A percentile compares a stretch with the other conserved stretches of the same genome.
These are phyloP conservation scores for Genyomyrus donnyi DNA, from an alignment of 2,113 vertebrate genomes.

Conservation along the genomic window DNA sequence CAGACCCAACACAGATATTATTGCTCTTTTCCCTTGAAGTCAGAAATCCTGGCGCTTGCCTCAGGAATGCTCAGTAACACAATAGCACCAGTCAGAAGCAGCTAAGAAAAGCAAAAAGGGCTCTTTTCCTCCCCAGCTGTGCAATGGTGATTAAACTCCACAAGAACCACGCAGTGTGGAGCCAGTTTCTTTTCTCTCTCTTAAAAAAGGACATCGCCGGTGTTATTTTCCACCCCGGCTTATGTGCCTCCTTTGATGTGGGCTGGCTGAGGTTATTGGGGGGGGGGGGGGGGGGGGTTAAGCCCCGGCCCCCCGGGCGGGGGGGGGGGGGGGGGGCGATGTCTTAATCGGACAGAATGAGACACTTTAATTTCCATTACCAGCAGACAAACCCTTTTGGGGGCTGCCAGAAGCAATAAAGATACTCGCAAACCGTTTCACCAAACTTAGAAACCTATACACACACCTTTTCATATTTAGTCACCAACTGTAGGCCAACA, in stretches of 20 bases:
- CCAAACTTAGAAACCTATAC: background rate
- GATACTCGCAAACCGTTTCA: background rate
- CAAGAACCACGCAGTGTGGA: background rate
- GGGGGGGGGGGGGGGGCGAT: too few relatives aligned
- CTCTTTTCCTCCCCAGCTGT: conserved; percentile 33
- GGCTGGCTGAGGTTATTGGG: background rate
- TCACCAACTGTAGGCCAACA: background rate
- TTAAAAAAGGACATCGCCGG: conserved; percentile 45
- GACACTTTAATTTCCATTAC: background rate
- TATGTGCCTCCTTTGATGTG: conserved; percentile 36
- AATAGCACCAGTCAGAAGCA: conserved; percentile 42
- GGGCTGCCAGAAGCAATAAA: background rate
- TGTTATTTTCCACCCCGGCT: conserved; percentile 43
- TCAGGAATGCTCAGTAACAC: conserved; percentile 48
- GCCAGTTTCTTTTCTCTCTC: conserved; percentile 2
- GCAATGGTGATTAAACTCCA: conserved; percentile 40
- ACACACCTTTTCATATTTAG: background rate
- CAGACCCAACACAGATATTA: background rate
- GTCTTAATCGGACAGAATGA: background rate
- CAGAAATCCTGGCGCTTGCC: conserved; percentile 44
- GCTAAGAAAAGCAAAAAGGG: conserved; percentile 34
- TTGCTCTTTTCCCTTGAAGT: conserved; percentile 1
- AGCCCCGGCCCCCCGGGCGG: too few relatives aligned
- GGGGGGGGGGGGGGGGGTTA: background rate
- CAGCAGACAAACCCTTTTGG: background rate